Evolutionary conservation across 2,113 vertebrate genomes (phyloP).

Genomic region (Psittacula cyanocephala): DNA sequence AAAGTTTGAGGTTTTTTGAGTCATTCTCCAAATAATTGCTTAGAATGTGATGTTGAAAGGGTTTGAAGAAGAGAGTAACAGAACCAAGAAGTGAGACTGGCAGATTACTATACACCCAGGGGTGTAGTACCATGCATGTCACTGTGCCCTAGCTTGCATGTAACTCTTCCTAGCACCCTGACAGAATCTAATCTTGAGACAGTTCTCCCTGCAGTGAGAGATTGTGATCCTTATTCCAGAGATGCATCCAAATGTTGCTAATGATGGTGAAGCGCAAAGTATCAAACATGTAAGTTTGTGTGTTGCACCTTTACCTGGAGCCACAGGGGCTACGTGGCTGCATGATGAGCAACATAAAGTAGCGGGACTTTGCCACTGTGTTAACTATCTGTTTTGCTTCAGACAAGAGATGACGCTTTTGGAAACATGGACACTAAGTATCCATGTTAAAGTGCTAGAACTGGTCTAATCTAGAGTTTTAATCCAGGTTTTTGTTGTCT

Average conservation of each 20-base stretch:
- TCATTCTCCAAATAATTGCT: neutral
- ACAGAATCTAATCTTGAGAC: neutral
- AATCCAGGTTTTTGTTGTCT: neutral
- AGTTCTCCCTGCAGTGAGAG: neutral
- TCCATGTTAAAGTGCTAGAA: neutral
- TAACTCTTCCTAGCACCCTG: neutral
- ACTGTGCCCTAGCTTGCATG: neutral
- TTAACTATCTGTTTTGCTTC: neutral
- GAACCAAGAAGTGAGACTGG: neutral
- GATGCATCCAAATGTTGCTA: neutral
- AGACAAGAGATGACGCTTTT: neutral
- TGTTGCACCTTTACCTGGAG: neutral
- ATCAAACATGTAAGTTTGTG: too few relatives aligned
- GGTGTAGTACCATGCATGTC: rapidly evolving
- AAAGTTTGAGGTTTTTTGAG: neutral
- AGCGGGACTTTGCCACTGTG: neutral
- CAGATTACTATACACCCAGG: neutral
- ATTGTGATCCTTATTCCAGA: neutral
- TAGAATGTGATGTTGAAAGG: neutral
- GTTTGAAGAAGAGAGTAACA: rapidly evolving
- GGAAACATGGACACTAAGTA: neutral
- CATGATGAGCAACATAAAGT: neutral
- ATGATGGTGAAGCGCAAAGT: neutral
- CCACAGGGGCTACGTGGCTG: neutral
- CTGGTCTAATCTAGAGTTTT: neutral